phyloP scores from a whole-genome alignment of 2,888 invertebrate species.

The Eledona agricola region DNA sequence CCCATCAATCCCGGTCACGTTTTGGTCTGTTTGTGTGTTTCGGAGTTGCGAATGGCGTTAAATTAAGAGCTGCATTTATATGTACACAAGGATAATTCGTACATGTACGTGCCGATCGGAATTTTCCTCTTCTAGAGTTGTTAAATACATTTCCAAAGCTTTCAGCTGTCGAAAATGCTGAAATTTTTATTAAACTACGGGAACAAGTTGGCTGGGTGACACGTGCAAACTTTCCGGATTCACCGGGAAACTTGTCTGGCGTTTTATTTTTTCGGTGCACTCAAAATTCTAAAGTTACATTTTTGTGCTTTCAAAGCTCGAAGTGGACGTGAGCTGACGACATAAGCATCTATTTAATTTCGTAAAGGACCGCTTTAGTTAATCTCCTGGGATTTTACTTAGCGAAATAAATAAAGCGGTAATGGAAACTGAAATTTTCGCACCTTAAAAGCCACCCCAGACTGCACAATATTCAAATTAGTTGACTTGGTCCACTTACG shows the following conservation, averaged over 20 bases:
- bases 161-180: conserved; percentile 19
- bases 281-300: conserved; percentile 6
- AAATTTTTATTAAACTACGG: conserved; percentile 26
- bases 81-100: conserved; percentile 40
- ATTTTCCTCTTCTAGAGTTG: conserved; percentile 7
- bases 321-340: conserved; percentile 15
- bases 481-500: too few relatives aligned
- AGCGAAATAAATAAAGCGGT: conserved; percentile 19
- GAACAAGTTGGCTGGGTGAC: conserved; percentile 20
- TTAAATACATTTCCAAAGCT: too few relatives aligned
- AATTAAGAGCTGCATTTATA: conserved; percentile 50
- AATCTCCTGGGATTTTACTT: conserved; percentile 22
- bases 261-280: conserved; percentile 17
- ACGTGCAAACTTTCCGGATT: conserved; percentile 25
- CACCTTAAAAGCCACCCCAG: conserved; percentile 4
- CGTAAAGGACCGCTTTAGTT: conserved; percentile 17
- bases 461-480: conserved; percentile 1
- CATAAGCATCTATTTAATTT: conserved; percentile 23
- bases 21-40: conserved; percentile 47
- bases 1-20: conserved; percentile 49
- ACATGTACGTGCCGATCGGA: conserved; percentile 30
- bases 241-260: conserved; percentile 20
- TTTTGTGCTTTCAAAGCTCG: conserved; percentile 13
- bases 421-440: conserved; percentile 18
- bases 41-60: conserved; percentile 49